phyloP scores from a whole-genome alignment of 2,113 vertebrate species.

The Cryptoleucopteryx plumbea region DNA sequence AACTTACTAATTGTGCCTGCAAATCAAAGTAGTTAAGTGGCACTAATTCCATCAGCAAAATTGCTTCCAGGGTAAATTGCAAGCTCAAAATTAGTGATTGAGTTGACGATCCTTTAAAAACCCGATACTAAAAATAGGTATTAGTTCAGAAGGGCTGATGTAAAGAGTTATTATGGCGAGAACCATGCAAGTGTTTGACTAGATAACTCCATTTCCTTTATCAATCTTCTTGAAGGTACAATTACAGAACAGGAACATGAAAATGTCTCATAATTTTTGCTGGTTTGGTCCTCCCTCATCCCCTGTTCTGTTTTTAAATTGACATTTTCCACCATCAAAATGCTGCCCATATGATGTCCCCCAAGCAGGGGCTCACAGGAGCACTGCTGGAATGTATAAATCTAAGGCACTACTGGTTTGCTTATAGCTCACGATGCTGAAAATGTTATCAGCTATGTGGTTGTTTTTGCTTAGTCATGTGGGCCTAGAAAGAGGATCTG shows the following conservation, averaged over 20 bases:
- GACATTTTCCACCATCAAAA: background rate
- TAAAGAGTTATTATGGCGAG: background rate
- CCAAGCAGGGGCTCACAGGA: background rate
- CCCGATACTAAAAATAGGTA: background rate
- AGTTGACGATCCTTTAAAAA: constrained; percentile 11
- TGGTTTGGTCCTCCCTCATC: fast-evolving
- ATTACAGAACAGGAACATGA: background rate
- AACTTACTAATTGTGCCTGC: background rate
- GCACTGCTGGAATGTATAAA: background rate
- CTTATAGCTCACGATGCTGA: background rate
- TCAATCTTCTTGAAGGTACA: background rate
- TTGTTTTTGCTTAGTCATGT: background rate
- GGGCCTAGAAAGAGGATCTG: background rate
- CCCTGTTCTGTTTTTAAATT: background rate
- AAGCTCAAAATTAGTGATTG: background rate
- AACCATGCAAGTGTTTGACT: background rate
- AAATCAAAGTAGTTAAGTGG: background rate
- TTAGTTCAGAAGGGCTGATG: background rate
- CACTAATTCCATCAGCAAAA: background rate
- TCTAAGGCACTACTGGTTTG: background rate
- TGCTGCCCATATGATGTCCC: background rate
- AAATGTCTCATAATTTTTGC: background rate
- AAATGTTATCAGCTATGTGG: background rate
- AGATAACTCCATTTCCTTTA: background rate
- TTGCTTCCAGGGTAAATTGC: background rate